Conservation (phyloP, 2,888 invertebrate species). For the Phytoseiulus persimilis region DNA sequence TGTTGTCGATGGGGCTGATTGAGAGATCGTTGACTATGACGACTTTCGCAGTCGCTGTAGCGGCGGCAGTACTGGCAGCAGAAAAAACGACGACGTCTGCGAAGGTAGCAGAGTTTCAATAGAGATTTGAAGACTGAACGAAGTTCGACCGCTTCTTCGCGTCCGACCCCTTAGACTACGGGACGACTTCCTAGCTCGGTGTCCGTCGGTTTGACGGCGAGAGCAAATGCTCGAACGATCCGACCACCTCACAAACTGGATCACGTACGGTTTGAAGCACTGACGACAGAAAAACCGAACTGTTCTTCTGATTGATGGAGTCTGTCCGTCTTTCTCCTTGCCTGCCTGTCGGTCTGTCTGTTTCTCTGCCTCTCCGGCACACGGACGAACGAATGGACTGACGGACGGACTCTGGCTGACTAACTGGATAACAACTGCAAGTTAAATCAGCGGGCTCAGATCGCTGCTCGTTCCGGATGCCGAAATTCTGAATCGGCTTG, state of each 20-base stretch:
- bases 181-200: background rate
- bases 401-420: background rate
- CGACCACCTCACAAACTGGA: background rate
- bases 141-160: too few relatives aligned
- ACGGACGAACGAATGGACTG: background rate
- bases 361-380: background rate
- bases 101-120: background rate
- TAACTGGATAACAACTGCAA: background rate
- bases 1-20: background rate
- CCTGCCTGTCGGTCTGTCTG: background rate
- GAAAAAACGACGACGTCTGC: background rate
- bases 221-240: background rate
- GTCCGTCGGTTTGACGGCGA: background rate
- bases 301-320: background rate
- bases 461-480: background rate
- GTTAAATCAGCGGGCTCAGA: background rate
- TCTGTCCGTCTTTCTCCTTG: background rate
- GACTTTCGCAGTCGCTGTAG: background rate
- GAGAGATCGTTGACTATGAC: conserved; percentile 1
- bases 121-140: background rate
- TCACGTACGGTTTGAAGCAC: background rate
- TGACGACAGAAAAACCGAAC: background rate
- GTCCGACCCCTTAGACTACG: too few relatives aligned
- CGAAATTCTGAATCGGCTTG: background rate
- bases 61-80: background rate